Percentiles rank a stretch among this genome's conserved stretches.
phyloP scores from a whole-genome alignment of 2,888 invertebrate species.

The Cremastinae sp. region DNA sequence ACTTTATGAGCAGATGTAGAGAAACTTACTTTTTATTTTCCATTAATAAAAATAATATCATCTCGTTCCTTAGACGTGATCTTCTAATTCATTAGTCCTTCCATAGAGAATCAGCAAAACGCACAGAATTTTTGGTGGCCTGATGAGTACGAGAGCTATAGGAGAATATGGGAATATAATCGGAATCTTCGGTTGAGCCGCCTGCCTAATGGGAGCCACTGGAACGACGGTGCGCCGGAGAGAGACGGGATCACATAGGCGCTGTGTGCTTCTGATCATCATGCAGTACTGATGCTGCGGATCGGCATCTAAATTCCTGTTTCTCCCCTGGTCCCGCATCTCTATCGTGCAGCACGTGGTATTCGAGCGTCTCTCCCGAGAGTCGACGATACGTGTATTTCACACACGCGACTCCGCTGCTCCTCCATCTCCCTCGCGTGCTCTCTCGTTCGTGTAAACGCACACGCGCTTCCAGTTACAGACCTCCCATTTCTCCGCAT shows the following conservation, averaged over 20 bases:
- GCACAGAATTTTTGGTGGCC: constrained; percentile 52
- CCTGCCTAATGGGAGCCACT: constrained; percentile 53
- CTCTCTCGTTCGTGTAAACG: constrained; percentile 15
- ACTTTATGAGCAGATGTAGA: no score
- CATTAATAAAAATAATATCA: no score
- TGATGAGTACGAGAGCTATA: constrained; percentile 26
- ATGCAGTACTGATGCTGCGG: constrained; percentile 42
- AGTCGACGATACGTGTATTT: constrained; percentile 45
- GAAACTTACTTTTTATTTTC: no score
- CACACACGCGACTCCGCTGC: constrained; percentile 40
- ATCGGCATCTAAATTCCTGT: constrained; percentile 65
- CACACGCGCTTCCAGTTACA: no score
- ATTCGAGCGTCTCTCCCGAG: constrained; percentile 51
- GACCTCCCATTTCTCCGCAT: constrained; percentile 19
- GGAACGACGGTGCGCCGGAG: constrained; percentile 50
- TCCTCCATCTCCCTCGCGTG: constrained; percentile 17
- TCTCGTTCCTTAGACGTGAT: not conserved
- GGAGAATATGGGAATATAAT: constrained; percentile 37
- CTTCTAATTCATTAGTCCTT: no score
- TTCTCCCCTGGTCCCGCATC: constrained; percentile 44
- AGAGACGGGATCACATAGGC: not conserved
- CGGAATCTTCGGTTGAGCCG: constrained; percentile 48
- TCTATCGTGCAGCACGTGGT: constrained; percentile 49
- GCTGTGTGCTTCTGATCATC: constrained; percentile 40
- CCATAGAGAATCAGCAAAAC: no score